Conservation (phyloP, 1,140 invertebrate genomes). For the Lucilia cuprina region DNA sequence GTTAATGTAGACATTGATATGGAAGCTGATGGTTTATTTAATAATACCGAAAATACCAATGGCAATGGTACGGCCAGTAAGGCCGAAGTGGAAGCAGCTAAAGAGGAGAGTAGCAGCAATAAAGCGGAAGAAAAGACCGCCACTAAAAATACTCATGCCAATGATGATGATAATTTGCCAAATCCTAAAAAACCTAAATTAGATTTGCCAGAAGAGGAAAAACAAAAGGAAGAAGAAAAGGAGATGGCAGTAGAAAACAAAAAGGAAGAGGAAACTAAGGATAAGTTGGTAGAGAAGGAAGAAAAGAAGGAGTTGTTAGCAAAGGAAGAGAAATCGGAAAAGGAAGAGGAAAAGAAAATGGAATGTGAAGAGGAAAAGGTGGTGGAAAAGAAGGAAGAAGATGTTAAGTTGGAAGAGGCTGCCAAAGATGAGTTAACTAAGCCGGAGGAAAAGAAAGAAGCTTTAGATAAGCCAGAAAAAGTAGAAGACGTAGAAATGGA, state of each 20-base stretch:
- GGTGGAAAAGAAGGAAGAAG: not conserved
- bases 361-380: conserved; percentile 41
- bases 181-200: conserved; percentile 58
- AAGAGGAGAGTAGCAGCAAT: not conserved
- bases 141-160: conserved; percentile 37
- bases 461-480: conserved; percentile 38
- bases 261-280: conserved; percentile 30
- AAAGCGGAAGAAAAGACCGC: conserved; percentile 25
- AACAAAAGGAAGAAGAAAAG: not conserved
- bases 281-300: conserved; percentile 35
- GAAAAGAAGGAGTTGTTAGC: conserved; percentile 37
- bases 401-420: not conserved
- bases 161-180: conserved; percentile 44
- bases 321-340: conserved; percentile 41
- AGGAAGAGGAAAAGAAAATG: not conserved
- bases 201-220: conserved; percentile 43
- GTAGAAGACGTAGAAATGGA: conserved; percentile 35
- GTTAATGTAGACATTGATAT: conserved; percentile 75
- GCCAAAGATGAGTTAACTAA: not conserved
- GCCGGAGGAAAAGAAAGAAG: conserved; percentile 46
- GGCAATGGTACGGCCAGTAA: conserved; percentile 39
- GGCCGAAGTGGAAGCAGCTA: conserved; percentile 43
- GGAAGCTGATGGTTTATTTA: conserved; percentile 70
- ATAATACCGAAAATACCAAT: conserved; percentile 64
- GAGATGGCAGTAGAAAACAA: not conserved